Evolutionary conservation across 1,140 invertebrate species (phyloP), one percentile per base, ranked within the genome.

Genomic region (Cotesia vestalis): DNA sequence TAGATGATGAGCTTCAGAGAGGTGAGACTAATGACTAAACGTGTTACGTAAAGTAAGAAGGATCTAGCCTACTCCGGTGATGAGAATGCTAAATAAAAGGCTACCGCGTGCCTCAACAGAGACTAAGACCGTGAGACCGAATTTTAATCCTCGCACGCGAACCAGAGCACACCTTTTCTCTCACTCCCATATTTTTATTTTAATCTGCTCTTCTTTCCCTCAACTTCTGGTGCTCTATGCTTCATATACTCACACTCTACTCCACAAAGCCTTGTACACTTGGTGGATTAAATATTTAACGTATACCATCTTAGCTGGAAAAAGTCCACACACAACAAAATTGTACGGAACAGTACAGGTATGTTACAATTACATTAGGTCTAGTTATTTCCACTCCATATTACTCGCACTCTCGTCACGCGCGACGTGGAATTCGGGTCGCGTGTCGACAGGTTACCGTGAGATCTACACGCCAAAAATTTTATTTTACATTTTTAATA

Each of bases 61-160:
- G 76, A 79, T 53, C 12, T 46, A 20, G 62, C 40, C n/a, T 20
- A 75, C 73, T 46, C 40, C 11, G 40, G 8, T 76, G 78, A 78
- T 81, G 78, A 81, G 80, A 83, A 80, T 79, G 75, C 75, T 12
- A 59, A 27, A 59, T 17, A 46, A 78, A 71, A 79, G 77, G 76
- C 78, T 80, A 77, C 73, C 71, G 78, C 46, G 63, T 38, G 63
- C n/a, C 53, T 40, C 27, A 27, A 2, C 27, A 27, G 27, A 27
- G 27, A 27, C 27, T 27, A n/a, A 57, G 70, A 82, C 79, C 80
- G 81, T 83, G 83, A 77, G 83, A 83, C 79, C 78, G 78, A 83
- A 83, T 83, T 82, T 73, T 83, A 79, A 83, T 82, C 82, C 77
- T 78, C 77, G 78, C 80, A 81, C 79, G 79, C 82, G 80, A 83